Evolutionary conservation across 2,113 vertebrate genomes (phyloP), one percentile per base, ranked within the genome.

Genomic region (Carassius gibelio): DNA sequence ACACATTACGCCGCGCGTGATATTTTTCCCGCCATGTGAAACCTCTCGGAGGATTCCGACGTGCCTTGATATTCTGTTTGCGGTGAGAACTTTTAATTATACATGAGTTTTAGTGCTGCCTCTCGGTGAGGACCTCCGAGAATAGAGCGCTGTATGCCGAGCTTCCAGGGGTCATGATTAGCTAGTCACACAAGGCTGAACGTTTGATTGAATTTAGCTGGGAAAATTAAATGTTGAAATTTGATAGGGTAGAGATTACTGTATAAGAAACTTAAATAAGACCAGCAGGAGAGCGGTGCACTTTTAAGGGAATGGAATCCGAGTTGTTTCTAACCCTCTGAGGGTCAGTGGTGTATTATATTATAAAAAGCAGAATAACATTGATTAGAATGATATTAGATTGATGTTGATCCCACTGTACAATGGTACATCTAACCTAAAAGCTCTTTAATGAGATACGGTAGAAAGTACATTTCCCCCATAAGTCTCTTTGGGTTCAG

Each of bases 31-130:
- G 23, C 85, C 87, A 75, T 21, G 55, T 11, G 45, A 85, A 83
- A 62, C 52, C 74, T 82, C 59, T 82, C 52, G 9, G 84, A 80
- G 78, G 81, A 88, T 68, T 75, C 82, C 10, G 42, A n/a, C 21
- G 68, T 75, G 68, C n/a, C 55, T 55, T 75, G 75, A 88, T 83
- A 80, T 81, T 88, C 75, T 4, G 42, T 75, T 66, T 61, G 68
- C 34, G 74, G 42, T 19, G 34, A 83, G 75, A 86, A 83, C 87
- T 82, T 88, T 88, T 88, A 88, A 88, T 88, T 86, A 88, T 88
- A 83, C 68, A 68, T 88, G 84, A 86, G 81, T 88, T 88, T 86
- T 82, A 38, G 72, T 38, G 79, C 79, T 62, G 81, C 68, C 59
- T 86, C 68, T 75, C 59, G 7, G 10, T 9, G 68, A 26, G 36